A percentile compares a stretch with the other conserved stretches of the same genome.
Conservation (phyloP, 2,113 vertebrate genomes). For the Seriola aureovittata region DNA sequence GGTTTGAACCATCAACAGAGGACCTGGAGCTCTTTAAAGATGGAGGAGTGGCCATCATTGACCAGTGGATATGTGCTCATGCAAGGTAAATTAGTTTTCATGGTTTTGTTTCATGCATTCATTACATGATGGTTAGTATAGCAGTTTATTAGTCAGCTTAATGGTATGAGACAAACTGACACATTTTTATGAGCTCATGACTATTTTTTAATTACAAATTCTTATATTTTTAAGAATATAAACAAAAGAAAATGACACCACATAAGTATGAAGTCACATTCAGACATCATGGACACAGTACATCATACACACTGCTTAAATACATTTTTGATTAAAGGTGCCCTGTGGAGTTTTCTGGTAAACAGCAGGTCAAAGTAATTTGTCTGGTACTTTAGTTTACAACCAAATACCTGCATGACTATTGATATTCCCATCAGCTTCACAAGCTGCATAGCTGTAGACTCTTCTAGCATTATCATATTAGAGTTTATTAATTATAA, state of each 20-base stretch:
- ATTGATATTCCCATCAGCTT: neutral
- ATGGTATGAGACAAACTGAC: too few relatives aligned
- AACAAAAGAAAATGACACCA: too few relatives aligned
- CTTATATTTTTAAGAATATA: too few relatives aligned
- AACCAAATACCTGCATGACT: too few relatives aligned
- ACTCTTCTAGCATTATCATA: neutral
- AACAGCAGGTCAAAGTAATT: too few relatives aligned
- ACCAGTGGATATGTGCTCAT: constrained; percentile 97
- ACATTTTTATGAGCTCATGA: neutral
- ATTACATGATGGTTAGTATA: neutral
- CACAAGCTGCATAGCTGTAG: neutral
- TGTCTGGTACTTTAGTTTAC: too few relatives aligned
- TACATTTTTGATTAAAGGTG: too few relatives aligned
- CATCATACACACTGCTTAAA: too few relatives aligned
- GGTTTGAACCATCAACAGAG: constrained; percentile 89
- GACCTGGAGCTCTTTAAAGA: constrained; percentile 93
- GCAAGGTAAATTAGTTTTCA: constrained; percentile 85
- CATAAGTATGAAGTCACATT: too few relatives aligned
- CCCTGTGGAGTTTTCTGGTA: neutral
- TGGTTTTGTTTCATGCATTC: neutral
- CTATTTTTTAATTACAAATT: neutral
- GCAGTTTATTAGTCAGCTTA: neutral
- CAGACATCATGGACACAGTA: too few relatives aligned
- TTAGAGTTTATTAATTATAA: neutral
- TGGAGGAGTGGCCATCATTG: constrained; percentile 95